Evolutionary conservation across 23 tunicate genomes (phyloP), one percentile per base, ranked within the genome.

Genomic region (Halocynthia roretzi): DNA sequence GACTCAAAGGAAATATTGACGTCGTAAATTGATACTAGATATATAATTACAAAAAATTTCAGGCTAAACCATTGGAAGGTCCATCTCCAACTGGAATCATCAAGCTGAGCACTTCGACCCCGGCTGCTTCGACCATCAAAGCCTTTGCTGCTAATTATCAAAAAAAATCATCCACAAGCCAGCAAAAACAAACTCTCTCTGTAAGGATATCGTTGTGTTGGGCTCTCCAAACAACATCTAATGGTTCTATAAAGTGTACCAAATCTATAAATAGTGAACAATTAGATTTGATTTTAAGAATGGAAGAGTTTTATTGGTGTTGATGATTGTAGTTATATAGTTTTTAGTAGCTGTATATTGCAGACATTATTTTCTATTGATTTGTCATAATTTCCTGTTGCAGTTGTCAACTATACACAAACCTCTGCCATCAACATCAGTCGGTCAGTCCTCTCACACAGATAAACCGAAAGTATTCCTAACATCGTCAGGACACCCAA

Each of bases 71-170:
- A 10, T 14, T 14, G 22, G 70, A 65, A 65, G 70, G 17, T 8
- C 9, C 0, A 10, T 48, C 70, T 11, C 5, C 70, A 15, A 9
- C 78, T 0, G 22, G 60, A 8, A 50, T 74, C 56, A 52, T 54
- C 8, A 74, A 74, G 22, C 31, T 74, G 10, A 21, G 49, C 22
- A 74, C 78, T 8, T 74, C 78, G 8, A 74, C 78, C 8, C 78
- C 78, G 9, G 78, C 78, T 56, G 78, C 78, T 54, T 74, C 78
- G 10, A 74, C 78, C 0, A 74, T 74, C 14, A 74, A 74, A 54
- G 78, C 78, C n/a, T 50, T 74, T 21, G 78, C 78, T 12, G 78
- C 78, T 8, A 50, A 53, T 56, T 74, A 74, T 54, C 78, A 74
- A 64, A 74, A 74, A 54, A 74, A 52, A 8, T 50, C 78, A 7